A percentile compares a stretch with the other conserved stretches of the same genome.
phyloP scores from a whole-genome alignment of 2,797 vertebrate species.

The Anguilla anguilla region DNA sequence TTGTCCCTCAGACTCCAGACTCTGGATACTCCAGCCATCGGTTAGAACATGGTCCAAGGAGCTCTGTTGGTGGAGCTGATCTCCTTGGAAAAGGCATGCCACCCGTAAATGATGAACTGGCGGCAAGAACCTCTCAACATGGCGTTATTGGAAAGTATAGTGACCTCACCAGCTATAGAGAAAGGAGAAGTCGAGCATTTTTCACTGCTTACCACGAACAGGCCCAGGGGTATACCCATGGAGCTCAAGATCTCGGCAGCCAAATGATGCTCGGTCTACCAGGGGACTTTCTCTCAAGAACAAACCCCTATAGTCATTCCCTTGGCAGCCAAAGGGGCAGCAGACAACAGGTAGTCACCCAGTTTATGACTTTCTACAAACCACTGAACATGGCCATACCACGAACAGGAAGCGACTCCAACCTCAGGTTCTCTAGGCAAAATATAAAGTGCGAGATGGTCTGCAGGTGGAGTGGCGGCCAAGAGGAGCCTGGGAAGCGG shows the following conservation, averaged over 20 bases:
- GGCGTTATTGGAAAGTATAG: slow-evolving; percentile 72
- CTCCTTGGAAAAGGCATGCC: slow-evolving; percentile 75
- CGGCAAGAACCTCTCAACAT: slow-evolving; percentile 69
- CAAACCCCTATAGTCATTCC: slow-evolving; percentile 69
- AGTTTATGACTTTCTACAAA: slow-evolving; percentile 73
- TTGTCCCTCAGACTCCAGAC: slow-evolving; percentile 74
- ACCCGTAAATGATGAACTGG: slow-evolving; percentile 75
- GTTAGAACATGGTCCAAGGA: slow-evolving; percentile 74
- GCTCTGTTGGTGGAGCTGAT: slow-evolving; percentile 76
- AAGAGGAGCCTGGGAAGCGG: slow-evolving; percentile 65
- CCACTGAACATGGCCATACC: slow-evolving; percentile 73
- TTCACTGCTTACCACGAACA: slow-evolving; percentile 74
- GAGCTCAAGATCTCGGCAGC: slow-evolving; percentile 64
- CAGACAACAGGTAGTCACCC: slow-evolving; percentile 71
- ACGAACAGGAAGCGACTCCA: slow-evolving; percentile 66
- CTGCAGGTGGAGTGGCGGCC: slow-evolving; percentile 76
- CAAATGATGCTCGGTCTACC: slow-evolving; percentile 77
- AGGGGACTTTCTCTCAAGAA: slow-evolving; percentile 71
- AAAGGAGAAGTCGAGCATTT: slow-evolving; percentile 71
- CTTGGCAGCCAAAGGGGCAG: slow-evolving; percentile 67
- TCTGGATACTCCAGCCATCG: slow-evolving; percentile 75
- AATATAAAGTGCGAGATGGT: slow-evolving; percentile 71
- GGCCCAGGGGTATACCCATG: slow-evolving; percentile 73
- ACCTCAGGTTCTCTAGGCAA: slow-evolving; percentile 75
- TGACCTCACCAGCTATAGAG: slow-evolving; percentile 72